Evolutionary conservation across 1,140 invertebrate genomes (phyloP).

Genomic region (Ceratosolen solmsi): DNA sequence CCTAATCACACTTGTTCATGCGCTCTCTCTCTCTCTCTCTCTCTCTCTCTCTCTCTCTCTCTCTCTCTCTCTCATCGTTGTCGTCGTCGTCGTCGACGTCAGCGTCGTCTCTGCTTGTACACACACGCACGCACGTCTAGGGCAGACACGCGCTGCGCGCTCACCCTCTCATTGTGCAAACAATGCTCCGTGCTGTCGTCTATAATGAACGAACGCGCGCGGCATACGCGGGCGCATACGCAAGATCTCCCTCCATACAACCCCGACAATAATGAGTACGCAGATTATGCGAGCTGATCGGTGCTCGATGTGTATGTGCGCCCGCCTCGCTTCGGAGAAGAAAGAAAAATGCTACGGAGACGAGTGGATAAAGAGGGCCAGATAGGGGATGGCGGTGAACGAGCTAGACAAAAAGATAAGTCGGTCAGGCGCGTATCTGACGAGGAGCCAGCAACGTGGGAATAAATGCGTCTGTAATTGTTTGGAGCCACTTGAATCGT

Average conservation of each 20-base stretch:
- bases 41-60: slow-evolving; percentile 1
- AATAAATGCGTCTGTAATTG: not conserved
- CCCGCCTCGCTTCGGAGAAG: slow-evolving; percentile 55
- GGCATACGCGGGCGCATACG: slow-evolving; percentile 51
- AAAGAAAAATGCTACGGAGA: slow-evolving; percentile 35
- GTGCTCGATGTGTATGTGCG: slow-evolving; percentile 63
- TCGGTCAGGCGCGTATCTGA: not conserved
- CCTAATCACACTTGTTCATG: not conserved
- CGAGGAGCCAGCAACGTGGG: not conserved
- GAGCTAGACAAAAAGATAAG: slow-evolving; percentile 17
- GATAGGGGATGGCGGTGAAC: slow-evolving; percentile 26
- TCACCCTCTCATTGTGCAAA: slow-evolving; percentile 72
- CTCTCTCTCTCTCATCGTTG: not conserved
- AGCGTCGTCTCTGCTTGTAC: slow-evolving; percentile 39
- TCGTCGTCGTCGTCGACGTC: too few species aligned
- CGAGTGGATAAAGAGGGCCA: not conserved
- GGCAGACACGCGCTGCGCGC: slow-evolving; percentile 56
- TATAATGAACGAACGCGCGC: slow-evolving; percentile 72
- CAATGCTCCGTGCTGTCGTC: slow-evolving; percentile 72
- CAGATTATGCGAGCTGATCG: slow-evolving; percentile 72
- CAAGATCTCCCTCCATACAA: slow-evolving; percentile 59
- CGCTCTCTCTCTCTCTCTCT: not conserved
- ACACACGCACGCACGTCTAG: slow-evolving; percentile 50
- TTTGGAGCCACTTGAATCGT: not conserved
- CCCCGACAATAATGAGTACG: slow-evolving; percentile 72